Evolutionary conservation across 1,140 invertebrate species (phyloP), one percentile per base, ranked within the genome.

Genomic region (Neodiprion virginianus): DNA sequence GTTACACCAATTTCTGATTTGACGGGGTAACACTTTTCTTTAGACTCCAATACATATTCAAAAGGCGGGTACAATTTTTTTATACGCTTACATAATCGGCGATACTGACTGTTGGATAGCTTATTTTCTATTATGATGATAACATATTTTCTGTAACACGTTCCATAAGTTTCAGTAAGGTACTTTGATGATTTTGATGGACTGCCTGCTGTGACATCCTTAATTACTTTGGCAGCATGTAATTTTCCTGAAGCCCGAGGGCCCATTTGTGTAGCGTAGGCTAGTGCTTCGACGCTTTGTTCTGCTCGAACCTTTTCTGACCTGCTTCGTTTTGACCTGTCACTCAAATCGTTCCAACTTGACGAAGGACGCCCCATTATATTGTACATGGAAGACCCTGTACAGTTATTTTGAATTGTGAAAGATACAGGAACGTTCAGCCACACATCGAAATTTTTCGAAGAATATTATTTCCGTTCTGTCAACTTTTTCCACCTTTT

Each of bases 171-270:
- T 14, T 21, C 72, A 66, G 71, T 3, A 1, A 40, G 5, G 47
- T 72, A 72, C 61, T 72, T 72, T 10, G 71, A 67, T 66, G 5
- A 23, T 12, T 50, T 68, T 53, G 69, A 48, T 72, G 74, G 70
- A 67, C 12, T 67, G 47, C 70, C 70, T 10, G 17, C 17, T 28
- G 61, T 28, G 72, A 76, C 67, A 50, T 76, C 72, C 65, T 49
- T 9, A 14, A 76, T 72, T 49, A 75, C 48, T 69, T 72, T 68
- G 47, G 71, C n/a, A 17, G 74, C 71, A 12, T 61, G 11, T 61
- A 61, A 61, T 14, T 61, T 61, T 61, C 53, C 8, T 14, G 53
- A 61, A 61, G 8, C 53, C 53, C 53, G 53, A 17, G 4, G 8
- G 5, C 11, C 3, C 11, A 12, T 17, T 14, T 12, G 5, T 61